phyloP scores from a whole-genome alignment of 1,140 invertebrate genomes.

The Brachystomella parvula region DNA sequence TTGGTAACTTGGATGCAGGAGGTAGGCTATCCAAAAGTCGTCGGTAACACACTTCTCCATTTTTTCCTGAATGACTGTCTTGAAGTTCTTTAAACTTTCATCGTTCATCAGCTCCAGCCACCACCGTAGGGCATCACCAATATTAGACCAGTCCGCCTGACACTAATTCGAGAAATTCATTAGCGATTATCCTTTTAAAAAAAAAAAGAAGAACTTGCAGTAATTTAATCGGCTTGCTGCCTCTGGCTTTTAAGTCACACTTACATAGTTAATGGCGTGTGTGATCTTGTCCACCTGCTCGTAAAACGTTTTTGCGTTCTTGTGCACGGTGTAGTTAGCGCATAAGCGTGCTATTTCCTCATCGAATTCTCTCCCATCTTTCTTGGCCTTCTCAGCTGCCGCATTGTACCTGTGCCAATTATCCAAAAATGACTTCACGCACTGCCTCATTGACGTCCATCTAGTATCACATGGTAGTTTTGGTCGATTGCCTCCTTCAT shows the following conservation, averaged over 20 bases:
- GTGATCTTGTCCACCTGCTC: neutral
- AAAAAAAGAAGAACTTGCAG: neutral
- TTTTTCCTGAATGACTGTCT: neutral
- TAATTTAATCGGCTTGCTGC: neutral
- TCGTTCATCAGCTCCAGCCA: neutral
- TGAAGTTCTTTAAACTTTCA: neutral
- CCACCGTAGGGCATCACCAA: conserved; percentile 7
- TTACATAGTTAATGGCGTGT: neutral
- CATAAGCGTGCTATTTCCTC: neutral
- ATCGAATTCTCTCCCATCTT: neutral
- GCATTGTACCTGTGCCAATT: conserved; percentile 15
- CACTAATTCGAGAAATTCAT: neutral
- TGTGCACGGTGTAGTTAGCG: neutral
- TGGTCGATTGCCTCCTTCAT: neutral
- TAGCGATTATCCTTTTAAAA: neutral
- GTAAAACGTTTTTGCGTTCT: neutral
- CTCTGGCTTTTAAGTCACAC: neutral
- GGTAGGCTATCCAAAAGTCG: neutral
- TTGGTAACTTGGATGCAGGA: conserved; percentile 14
- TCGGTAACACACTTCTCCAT: neutral
- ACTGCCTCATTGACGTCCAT: conserved; percentile 2
- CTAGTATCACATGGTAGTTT: conserved; percentile 11
- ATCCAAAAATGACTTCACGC: conserved; percentile 2
- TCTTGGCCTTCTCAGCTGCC: neutral
- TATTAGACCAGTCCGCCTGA: neutral